Base-by-base conservation (phyloP, 2,888 invertebrate species). In the Drosophila seclusa region DNA sequence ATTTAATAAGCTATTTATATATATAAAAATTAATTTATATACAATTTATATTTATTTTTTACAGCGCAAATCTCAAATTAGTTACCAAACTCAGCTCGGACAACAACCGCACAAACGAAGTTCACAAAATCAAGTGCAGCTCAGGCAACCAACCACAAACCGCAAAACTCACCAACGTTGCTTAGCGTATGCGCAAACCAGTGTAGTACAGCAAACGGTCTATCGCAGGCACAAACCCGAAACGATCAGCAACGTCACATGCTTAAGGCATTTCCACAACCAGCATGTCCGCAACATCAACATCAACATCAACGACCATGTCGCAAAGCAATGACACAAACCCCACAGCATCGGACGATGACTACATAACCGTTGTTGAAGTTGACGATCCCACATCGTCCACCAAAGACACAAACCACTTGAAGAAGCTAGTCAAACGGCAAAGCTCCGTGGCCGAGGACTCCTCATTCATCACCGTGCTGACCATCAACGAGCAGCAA, bases 321-420 rank as follows among this genome's bases (percentile, higher is more conserved):
- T 71, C 65, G 27, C 65, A 65, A 53, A 52, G 29, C 61, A 72
- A 54, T 58, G 73, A 57, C 69, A 69, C 68, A 55, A 61, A 55
- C 52, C 50, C 72, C 36, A 61, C 73, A 62, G 36, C 68, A 57
- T 45, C 68, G 31, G 82, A 73, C 52, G 84, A 83, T 13, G 94
- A 94, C 82, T 95, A 95, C 87, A 94, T 95, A 68, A 95, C 95
- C 40, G 95, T 95, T 57, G 94, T 95, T 65, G 94, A 95, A 77
- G 95, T 95, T 65, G 95, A 95, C 69, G 93, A 93, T 72, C 93
- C 83, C 68, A 89, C 91, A 52, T 91, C 91, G 73, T 79, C 81
- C 32, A 70, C 79, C 84, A 88, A 91, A 89, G 91, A 91, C 83
- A 82, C 83, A 78, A 91, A 91, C 90, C 91, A 79, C 53, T 73